Base-by-base conservation (phyloP, 2,888 invertebrate species). In the Limnephilus rhombicus region DNA sequence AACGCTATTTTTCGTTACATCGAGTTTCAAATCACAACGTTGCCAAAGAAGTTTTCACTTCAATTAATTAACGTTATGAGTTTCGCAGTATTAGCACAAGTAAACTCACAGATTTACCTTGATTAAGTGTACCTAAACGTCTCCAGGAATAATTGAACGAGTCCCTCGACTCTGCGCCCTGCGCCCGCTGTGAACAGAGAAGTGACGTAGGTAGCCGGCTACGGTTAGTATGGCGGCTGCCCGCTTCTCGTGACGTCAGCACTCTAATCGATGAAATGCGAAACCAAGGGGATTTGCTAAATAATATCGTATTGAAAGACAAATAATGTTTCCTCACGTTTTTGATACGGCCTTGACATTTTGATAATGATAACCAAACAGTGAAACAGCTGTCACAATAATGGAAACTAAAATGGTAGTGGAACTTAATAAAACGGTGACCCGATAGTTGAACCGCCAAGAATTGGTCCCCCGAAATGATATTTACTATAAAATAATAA, bases 241-340 rank as follows among this genome's bases (percentile, higher is more conserved):
- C 24, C 37, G 80, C 88, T 34, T 41, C 80, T 80, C 80, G 80
- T 89, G 68, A 89, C 88, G 88, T 37, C 80, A 80, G 80, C 80
- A 80, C 24, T n/a, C 68, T 80, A 89, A 89, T 89, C 88, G 88
- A 89, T 89, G 68, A 80, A 80, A 15, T 31, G 24, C 9, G 87
- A 87, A 87, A 37, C 83, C 41, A 83, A 24, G 83, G 83, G 5
- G n/a, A 68, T 68, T 7, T 68, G 24, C 24, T 24, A 18, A 68
- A 68, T 49, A 49, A 53, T 53, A 53, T 24, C 68, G 24, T 68
- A 68, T 9, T n/a, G 68, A 68, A 68, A 24, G 24, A 68, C n/a
- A 68, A 68, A 68, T 68, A 7, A 68, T 68, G 24, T 68, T 68
- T 68, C 24, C 9, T 0, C 12, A 12, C 2, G 45, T 45, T 45